Evolutionary conservation across 2,797 vertebrate genomes (phyloP), one percentile per base, ranked within the genome.

Genomic region (Taenioides sp.): DNA sequence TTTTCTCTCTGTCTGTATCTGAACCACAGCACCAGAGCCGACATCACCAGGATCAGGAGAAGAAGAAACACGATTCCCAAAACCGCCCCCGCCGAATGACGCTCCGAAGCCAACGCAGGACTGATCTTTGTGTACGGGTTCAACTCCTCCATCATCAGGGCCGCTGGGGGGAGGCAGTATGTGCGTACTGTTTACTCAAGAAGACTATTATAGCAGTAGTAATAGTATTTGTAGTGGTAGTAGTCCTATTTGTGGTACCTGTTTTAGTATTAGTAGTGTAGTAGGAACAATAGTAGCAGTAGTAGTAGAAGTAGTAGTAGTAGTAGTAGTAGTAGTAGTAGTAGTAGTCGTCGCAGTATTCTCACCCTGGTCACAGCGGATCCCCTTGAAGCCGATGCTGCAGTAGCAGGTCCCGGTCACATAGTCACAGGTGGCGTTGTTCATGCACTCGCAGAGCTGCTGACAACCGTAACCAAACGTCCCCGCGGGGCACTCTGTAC

Each of bases 51-150:
- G 89, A 97, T 94, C 92, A 99, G 95, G 87, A 98, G 93, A 78
- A 99, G 90, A 76, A 99, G 94, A 85, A 97, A 93, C 87, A 97
- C 87, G 86, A 98, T 96, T 75, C 97, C 98, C 63, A 97, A 94
- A 75, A 98, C 94, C 11, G 97, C 96, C 11, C 97, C 96, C 43
- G 96, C 95, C 0, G 97, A 98, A 88, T 98, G 97, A 7, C 94
- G 95, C 91, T 97, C 97, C 0, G 96, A 95, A 37, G 95, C 96
- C 88, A 97, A 87, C 5, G 97, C 97, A 0, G 98, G 97, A 84
- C 97, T 97, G 93, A 99, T 98, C 94, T 98, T 99, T 73, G 97
- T 99, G 93, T 98, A 99, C n/a, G 97, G 97, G 84, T 99, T 99
- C 91, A 99, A 91, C 84, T 98, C 97, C 86, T 99, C 97, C 98